Conservation (phyloP, 1,140 invertebrate genomes). For the Drosophila takahashii region DNA sequence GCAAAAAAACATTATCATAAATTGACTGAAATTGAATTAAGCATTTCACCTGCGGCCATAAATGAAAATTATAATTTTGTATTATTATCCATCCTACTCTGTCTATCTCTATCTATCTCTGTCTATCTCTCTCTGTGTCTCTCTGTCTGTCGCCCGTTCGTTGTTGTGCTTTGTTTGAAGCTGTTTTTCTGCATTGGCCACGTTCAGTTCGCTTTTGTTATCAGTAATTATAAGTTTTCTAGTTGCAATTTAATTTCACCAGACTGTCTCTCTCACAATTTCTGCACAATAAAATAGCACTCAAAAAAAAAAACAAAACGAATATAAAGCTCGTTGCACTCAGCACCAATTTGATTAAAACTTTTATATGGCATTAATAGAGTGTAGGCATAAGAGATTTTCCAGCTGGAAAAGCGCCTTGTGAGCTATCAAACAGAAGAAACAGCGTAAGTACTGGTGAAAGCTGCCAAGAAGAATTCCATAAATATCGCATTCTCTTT, state of each 20-base stretch:
- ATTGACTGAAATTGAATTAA: slow-evolving; percentile 57
- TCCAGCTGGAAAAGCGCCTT: slow-evolving; percentile 19
- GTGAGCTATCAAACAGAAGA: slow-evolving; percentile 9
- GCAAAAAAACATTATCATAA: slow-evolving; percentile 32
- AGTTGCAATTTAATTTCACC: slow-evolving; percentile 38
- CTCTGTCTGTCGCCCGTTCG: slow-evolving; percentile 24
- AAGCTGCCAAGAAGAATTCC: not conserved
- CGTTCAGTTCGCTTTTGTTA: slow-evolving; percentile 50
- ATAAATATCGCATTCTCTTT: slow-evolving; percentile 15
- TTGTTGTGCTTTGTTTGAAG: slow-evolving; percentile 40
- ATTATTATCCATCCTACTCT: slow-evolving; percentile 31
- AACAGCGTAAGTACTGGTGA: slow-evolving; percentile 33
- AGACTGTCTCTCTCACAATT: slow-evolving; percentile 11
- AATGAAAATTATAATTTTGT: slow-evolving; percentile 42
- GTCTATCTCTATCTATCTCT: slow-evolving; percentile 24
- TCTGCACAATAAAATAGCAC: slow-evolving; percentile 29
- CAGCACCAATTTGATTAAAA: slow-evolving; percentile 30
- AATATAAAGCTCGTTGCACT: slow-evolving; percentile 31
- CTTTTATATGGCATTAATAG: slow-evolving; percentile 5
- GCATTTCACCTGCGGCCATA: slow-evolving; percentile 71
- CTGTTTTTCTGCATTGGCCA: slow-evolving; percentile 34
- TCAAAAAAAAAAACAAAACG: slow-evolving; percentile 14
- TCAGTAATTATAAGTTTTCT: slow-evolving; percentile 61
- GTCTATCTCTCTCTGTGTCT: slow-evolving; percentile 24
- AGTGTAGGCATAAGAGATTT: slow-evolving; percentile 15